Conservation (phyloP, 2,888 invertebrate species). For the Drepana falcataria region DNA sequence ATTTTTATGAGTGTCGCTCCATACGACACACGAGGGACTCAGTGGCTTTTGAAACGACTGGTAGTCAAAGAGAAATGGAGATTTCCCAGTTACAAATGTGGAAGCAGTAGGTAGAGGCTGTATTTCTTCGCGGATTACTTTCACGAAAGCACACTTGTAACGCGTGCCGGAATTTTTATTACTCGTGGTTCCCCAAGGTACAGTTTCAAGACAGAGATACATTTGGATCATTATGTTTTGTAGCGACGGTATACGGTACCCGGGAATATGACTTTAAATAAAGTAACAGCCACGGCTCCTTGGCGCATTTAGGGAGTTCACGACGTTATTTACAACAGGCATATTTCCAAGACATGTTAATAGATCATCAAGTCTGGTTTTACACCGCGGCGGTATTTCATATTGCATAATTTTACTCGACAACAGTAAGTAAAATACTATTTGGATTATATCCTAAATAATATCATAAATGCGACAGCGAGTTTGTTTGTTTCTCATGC, state of each 20-base stretch:
- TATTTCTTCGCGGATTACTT: slow-evolving; percentile 74
- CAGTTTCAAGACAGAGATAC: slow-evolving; percentile 64
- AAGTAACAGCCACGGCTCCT: slow-evolving; percentile 20
- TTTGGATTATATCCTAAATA: too few relatives aligned
- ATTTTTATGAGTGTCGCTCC: slow-evolving; percentile 72
- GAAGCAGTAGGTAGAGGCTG: slow-evolving; percentile 63
- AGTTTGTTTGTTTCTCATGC: too few relatives aligned
- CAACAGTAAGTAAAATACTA: too few relatives aligned
- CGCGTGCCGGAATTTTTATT: slow-evolving; percentile 69
- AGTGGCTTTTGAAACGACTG: slow-evolving; percentile 69
- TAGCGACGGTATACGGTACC: slow-evolving; percentile 38
- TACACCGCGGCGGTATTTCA: background rate
- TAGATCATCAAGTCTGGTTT: slow-evolving; percentile 2
- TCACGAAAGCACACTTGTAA: slow-evolving; percentile 64
- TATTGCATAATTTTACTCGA: background rate
- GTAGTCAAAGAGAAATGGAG: slow-evolving; percentile 76
- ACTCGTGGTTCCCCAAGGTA: slow-evolving; percentile 58
- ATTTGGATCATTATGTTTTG: slow-evolving; percentile 62
- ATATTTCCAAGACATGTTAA: slow-evolving; percentile 3
- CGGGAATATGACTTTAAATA: slow-evolving; percentile 40
- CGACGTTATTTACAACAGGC: slow-evolving; percentile 1
- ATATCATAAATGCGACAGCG: too few relatives aligned
- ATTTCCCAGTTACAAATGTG: slow-evolving; percentile 75
- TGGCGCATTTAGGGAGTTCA: slow-evolving; percentile 9
- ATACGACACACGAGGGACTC: slow-evolving; percentile 67